Base-by-base conservation (phyloP, 2,888 invertebrate genomes). In the Iphiclides podalirius region DNA sequence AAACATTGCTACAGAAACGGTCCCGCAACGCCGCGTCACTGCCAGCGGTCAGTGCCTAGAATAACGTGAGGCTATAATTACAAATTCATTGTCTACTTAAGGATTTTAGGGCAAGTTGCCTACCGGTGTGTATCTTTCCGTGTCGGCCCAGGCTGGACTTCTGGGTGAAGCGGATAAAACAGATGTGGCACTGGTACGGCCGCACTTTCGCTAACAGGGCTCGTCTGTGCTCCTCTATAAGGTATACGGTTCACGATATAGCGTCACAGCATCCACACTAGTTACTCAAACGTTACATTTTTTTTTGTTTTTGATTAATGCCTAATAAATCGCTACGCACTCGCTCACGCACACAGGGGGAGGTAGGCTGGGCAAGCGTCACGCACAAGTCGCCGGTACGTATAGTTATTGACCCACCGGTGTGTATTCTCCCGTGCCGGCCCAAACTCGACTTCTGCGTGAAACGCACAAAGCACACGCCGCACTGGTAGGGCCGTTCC, bases 121-220 rank as follows among this genome's bases (percentile, higher is more conserved):
- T 89, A 90, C 90, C 90, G 75, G 93, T 93, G 75, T 93, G 93
- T 67, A 93, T 92, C 72, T 92, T 91, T 79, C 92, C 93, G 82
- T 93, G 93, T 72, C 93, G 93, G 83, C 93, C 93, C 70, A 93
- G 89, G 79, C 93, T 93, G 85, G 92, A 92, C 87, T 93, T 93
- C 85, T 93, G 93, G 74, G 93, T 93, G 84, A 93, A 93, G 84
- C 92, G 90, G 85, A 93, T 93, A 81, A 91, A 90, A 83, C 93
- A 93, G 78, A 92, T 85, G 85, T 92, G 91, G 87, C 93, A 93
- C 85, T 93, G 92, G 88, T 92, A 93, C 67, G 92, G 92, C 81
- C 89, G 89, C 88, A 88, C 89, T 89, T 89, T 89, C 80, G 88
- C 89, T 89, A 89, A 89, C 87, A 89, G 88, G 88, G 89, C 89